Evolutionary conservation across 2,888 invertebrate genomes (phyloP), one percentile per base, ranked within the genome.

Genomic region (Lasius fuliginosus): DNA sequence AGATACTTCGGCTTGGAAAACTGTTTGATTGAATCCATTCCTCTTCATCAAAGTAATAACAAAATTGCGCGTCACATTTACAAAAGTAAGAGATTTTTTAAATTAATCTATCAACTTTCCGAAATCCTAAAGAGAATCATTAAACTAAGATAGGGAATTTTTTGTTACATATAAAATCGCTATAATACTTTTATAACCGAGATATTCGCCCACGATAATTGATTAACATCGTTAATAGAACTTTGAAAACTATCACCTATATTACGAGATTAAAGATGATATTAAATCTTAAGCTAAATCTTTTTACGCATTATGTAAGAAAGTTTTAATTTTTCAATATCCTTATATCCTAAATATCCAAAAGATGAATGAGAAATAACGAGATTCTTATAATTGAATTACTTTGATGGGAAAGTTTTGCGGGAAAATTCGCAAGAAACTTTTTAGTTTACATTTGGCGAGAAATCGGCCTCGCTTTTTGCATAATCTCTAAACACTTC

Each of bases 401-500:
- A n/a, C 53, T 15, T 46, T 27, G 76, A 75, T 40, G n/a, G n/a
- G 6, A 53, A 82, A 74, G 53, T 82, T 75, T 75, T 3, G 58
- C 3, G 12, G 6, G 36, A n/a, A 42, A 23, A 62, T 81, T 56
- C 12, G 40, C 27, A 36, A 27, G 2, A 27, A 79, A 83, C 81
- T 81, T 83, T 46, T 56, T 71, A 64, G 58, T 64, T 81, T 65
- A 12, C 56, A 18, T 40, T 46, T 27, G 53, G 3, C 3, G 15
- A 71, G 65, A 49, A 73, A 71, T 42, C 12, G 40, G 3, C 12
- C 46, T 49, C 40, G 69, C 56, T 56, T 71, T 33, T 27, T 30
- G 23, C 56, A 53, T 71, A 65, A 83, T 71, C 65, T 71, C 23
- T 58, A 53, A 73, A 53, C 60, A 62, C 42, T 83, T 75, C 27